Conservation (phyloP, 1,140 invertebrate species). For the Euwallacea fornicatus region DNA sequence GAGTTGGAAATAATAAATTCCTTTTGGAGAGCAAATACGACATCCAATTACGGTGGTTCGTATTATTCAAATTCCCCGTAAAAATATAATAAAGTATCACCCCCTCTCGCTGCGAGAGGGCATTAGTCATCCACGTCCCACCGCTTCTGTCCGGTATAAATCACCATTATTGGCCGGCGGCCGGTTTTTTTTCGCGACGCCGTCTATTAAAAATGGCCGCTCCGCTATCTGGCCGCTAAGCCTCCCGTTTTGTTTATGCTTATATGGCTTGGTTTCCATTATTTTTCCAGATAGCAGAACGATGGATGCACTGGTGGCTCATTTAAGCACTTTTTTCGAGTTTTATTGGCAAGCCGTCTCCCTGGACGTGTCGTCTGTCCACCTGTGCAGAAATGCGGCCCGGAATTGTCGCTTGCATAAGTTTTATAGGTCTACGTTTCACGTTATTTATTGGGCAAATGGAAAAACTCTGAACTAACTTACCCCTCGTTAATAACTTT, state of each 20-base stretch:
- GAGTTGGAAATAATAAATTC: slow-evolving; percentile 19
- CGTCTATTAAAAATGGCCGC: slow-evolving; percentile 40
- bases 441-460: too few species aligned
- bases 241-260: slow-evolving; percentile 40
- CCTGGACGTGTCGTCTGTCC: slow-evolving; percentile 4
- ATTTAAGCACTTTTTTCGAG: slow-evolving; percentile 29
- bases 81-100: slow-evolving; percentile 40
- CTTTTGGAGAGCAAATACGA: slow-evolving; percentile 27
- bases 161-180: slow-evolving; percentile 39
- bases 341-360: slow-evolving; percentile 25
- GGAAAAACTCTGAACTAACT: too few species aligned
- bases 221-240: slow-evolving; percentile 34
- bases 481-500: too few species aligned
- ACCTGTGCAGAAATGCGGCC: slow-evolving; percentile 26
- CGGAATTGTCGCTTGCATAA: slow-evolving; percentile 21
- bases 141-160: slow-evolving; percentile 35
- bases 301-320: slow-evolving; percentile 34
- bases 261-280: slow-evolving; percentile 35
- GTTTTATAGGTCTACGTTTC: slow-evolving; percentile 7
- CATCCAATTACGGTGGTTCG: slow-evolving; percentile 37
- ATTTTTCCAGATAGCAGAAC: slow-evolving; percentile 34
- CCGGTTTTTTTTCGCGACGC: slow-evolving; percentile 26
- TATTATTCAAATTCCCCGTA: slow-evolving; percentile 40
- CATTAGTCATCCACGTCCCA: slow-evolving; percentile 37
- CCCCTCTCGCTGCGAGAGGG: slow-evolving; percentile 32